A percentile compares a stretch with the other conserved stretches of the same genome.
Evolutionary conservation across 2,797 vertebrate genomes (phyloP).

Genomic region (Loris lydekkerianus): DNA sequence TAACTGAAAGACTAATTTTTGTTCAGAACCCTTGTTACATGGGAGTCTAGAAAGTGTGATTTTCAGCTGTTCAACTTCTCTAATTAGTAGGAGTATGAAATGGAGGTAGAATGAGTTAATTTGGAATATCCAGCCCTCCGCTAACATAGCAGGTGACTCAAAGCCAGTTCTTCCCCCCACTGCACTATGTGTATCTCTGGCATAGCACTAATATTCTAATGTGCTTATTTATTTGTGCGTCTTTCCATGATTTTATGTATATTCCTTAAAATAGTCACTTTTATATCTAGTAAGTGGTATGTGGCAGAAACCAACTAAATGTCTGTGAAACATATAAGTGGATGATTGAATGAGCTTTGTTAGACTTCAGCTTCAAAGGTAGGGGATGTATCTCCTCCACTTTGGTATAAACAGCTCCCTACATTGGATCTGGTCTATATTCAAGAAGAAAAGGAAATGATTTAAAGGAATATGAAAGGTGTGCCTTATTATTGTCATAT

Average conservation of each 20-base stretch:
- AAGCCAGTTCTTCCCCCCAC: background rate
- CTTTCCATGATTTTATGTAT: background rate
- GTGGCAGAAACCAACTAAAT: background rate
- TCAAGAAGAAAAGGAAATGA: conserved; percentile 11
- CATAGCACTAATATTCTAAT: background rate
- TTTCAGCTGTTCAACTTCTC: background rate
- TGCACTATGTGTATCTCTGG: accelerated
- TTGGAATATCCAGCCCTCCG: background rate
- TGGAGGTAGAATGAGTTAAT: background rate
- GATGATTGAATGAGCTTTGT: background rate
- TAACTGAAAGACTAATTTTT: background rate
- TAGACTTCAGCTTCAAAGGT: background rate
- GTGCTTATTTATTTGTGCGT: background rate
- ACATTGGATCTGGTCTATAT: background rate
- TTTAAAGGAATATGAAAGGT: background rate
- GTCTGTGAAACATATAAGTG: background rate
- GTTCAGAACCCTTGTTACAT: background rate
- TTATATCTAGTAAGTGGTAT: background rate
- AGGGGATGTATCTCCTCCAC: background rate
- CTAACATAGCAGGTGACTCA: background rate
- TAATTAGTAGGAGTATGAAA: background rate
- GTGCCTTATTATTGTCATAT: background rate
- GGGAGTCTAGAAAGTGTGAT: background rate
- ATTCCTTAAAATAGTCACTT: background rate
- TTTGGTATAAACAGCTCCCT: background rate